Conservation (phyloP, 2,797 vertebrate genomes). For the Chanos chanos region DNA sequence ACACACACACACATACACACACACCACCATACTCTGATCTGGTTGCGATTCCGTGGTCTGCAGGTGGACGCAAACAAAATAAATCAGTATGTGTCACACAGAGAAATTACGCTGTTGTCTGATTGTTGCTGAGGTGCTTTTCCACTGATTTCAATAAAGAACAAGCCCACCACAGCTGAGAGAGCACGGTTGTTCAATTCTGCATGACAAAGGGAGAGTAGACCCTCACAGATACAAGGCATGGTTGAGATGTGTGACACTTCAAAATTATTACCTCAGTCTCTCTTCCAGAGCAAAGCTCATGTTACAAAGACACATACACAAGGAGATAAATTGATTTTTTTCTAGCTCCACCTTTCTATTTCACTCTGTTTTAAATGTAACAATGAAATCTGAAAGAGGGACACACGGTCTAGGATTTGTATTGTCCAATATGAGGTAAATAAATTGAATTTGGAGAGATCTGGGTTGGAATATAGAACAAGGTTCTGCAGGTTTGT, state of each 20-base stretch:
- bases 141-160: slow-evolving; percentile 25
- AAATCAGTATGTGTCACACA: slow-evolving; percentile 25
- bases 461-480: slow-evolving; percentile 32
- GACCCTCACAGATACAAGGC: slow-evolving; percentile 18
- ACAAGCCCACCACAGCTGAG: not conserved
- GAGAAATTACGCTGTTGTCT: not conserved
- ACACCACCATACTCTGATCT: not conserved
- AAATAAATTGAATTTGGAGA: slow-evolving; percentile 40
- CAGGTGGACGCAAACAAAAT: slow-evolving; percentile 38
- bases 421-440: slow-evolving; percentile 34
- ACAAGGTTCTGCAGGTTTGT: slow-evolving; percentile 29
- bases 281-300: slow-evolving; percentile 14
- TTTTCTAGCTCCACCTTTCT: slow-evolving; percentile 6
- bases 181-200: slow-evolving; percentile 34
- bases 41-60: slow-evolving; percentile 36
- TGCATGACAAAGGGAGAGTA: slow-evolving; percentile 30
- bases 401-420: slow-evolving; percentile 25
- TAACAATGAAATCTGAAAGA: slow-evolving; percentile 42
- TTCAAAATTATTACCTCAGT: slow-evolving; percentile 32
- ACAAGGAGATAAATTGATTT: slow-evolving; percentile 36
- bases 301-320: slow-evolving; percentile 32
- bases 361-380: slow-evolving; percentile 24
- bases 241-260: slow-evolving; percentile 23
- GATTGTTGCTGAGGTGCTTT: slow-evolving; percentile 1
- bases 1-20: not conserved